These are phyloP conservation scores for Macropis europaea DNA, from an alignment of 2,888 invertebrate species.

Conservation along the genomic window DNA sequence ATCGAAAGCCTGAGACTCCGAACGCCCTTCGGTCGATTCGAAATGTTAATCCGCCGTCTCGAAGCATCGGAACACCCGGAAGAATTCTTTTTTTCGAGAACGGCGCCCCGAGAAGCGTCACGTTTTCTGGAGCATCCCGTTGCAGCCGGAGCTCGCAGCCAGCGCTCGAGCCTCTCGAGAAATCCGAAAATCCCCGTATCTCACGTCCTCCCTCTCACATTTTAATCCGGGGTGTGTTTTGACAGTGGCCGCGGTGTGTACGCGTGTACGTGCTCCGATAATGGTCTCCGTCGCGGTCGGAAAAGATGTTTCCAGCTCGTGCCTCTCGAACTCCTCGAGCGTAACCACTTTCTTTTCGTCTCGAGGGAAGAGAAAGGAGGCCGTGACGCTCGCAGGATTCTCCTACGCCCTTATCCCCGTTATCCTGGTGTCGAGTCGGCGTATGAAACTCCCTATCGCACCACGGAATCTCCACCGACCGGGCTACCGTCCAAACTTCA, in stretches of 20 bases:
- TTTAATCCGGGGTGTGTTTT: slow-evolving; percentile 12
- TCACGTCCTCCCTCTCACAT: background rate
- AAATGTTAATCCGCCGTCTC: too few species aligned
- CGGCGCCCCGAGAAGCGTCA: too few species aligned
- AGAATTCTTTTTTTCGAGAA: too few species aligned
- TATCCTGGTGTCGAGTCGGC: slow-evolving; percentile 53
- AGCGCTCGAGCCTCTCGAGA: too few species aligned
- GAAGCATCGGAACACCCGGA: too few species aligned
- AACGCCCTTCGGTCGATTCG: too few species aligned
- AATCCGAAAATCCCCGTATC: background rate
- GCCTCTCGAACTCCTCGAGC: slow-evolving; percentile 44
- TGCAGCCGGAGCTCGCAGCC: too few species aligned
- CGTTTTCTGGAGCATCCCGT: too few species aligned
- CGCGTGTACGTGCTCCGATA: slow-evolving; percentile 17
- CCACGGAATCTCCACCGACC: slow-evolving; percentile 54
- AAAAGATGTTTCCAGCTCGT: slow-evolving; percentile 41
- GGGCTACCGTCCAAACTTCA: slow-evolving; percentile 50
- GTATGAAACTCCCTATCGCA: slow-evolving; percentile 65
- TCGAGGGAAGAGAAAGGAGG: slow-evolving; percentile 44
- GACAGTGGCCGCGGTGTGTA: background rate
- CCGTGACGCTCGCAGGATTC: slow-evolving; percentile 51
- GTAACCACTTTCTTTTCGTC: slow-evolving; percentile 55
- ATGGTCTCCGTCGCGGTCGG: slow-evolving; percentile 17
- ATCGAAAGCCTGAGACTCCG: too few species aligned
- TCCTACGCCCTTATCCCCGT: slow-evolving; percentile 55